Evolutionary conservation across 2,113 vertebrate species (phyloP), one percentile per base, ranked within the genome.

Genomic region (Micromys minutus): DNA sequence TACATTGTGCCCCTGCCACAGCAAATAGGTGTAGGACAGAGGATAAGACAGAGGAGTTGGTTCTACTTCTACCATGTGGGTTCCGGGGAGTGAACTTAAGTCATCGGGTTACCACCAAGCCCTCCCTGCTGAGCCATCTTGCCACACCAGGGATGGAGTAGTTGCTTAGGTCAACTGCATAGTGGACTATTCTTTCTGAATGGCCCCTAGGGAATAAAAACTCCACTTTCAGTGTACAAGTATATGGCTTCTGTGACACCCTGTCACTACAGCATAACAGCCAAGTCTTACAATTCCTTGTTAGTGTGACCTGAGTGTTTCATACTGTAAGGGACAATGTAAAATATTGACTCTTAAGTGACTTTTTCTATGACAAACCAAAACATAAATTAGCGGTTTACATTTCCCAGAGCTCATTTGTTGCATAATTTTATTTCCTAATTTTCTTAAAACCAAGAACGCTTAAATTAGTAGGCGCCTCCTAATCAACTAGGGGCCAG

Each of bases 371-470:
- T 52, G 6, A 50, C 65, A 95, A 92, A 39, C 34, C 57, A 63
- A 91, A 59, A 92, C 74, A 36, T 74, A 26, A 87, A 89, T 77
- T 91, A 65, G 74, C 15, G 92, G 3, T 50, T 84, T 55, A 81
- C 39, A 34, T 77, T 89, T 88, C 76, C 52, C 74, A 94, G 89
- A 93, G 74, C 31, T 93, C 80, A 72, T n/a, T 63, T n/a, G 81
- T 67, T 76, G 81, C 36, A 74, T 93, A 50, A n/a, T 67, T 79
- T 71, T 65, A 93, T 72, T 59, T 63, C 13, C 52, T 85, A 87
- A 36, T 74, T n/a, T 94, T 92, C 92, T 75, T 0, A 0, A 86
- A 39, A 86, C 61, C 31, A 75, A 74, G 47, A 29, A 80, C 59
- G 69, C 89, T n/a, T 90, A 61, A 61, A 61, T 63, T 71, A 89